A percentile compares a stretch with the other conserved stretches of the same genome.
phyloP scores from a whole-genome alignment of 2,797 vertebrate genomes.

The Lacerta agilis region DNA sequence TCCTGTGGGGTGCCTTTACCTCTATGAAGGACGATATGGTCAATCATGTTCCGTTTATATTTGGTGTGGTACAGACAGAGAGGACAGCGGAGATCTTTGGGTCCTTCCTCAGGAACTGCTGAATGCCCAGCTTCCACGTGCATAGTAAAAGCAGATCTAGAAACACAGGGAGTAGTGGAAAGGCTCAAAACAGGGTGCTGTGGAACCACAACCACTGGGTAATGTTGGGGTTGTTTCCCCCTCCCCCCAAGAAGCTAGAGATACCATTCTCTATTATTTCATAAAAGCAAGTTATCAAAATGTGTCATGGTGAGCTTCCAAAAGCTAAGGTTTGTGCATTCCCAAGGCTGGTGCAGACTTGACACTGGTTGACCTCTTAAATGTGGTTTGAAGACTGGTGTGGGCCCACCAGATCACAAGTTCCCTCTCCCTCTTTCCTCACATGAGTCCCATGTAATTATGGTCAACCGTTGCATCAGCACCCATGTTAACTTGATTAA shows the following conservation, averaged over 20 bases:
- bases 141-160: conserved; percentile 94
- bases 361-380: not conserved
- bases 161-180: conserved; percentile 33
- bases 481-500: not conserved
- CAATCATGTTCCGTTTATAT: conserved; percentile 98
- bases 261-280: conserved; percentile 45
- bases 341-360: not conserved
- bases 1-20: conserved; percentile 76
- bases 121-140: conserved; percentile 95
- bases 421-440: too few relatives aligned
- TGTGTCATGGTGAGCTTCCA: not conserved
- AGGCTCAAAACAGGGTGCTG: conserved; percentile 49
- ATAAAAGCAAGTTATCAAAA: not conserved
- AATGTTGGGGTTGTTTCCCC: not conserved
- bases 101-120: conserved; percentile 84
- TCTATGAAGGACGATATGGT: conserved; percentile 97
- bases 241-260: conserved; percentile 33
- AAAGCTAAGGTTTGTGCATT: not conserved
- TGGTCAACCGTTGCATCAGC: not conserved
- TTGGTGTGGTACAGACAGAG: conserved; percentile 99
- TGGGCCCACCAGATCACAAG: not conserved
- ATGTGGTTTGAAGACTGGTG: not conserved
- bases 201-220: not conserved
- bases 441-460: not conserved
- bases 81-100: conserved; percentile 95